A percentile compares a stretch with the other conserved stretches of the same genome.
Evolutionary conservation across 2,888 invertebrate species (phyloP).

Genomic region (Sicus ferrugineus): DNA sequence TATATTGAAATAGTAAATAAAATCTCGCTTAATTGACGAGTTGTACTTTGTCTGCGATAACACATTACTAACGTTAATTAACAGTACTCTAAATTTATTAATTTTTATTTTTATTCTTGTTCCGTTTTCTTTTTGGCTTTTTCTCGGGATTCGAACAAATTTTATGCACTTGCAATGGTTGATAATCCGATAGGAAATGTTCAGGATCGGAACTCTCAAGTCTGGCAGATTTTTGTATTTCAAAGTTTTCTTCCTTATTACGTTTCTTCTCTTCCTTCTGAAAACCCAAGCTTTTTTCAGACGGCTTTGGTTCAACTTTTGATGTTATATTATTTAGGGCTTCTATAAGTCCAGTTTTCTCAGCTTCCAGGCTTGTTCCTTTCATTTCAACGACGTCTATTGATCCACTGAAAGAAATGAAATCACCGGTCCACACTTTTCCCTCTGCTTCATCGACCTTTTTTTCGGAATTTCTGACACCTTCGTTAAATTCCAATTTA

Average conservation of each 20-base stretch:
- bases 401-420: constrained; percentile 47
- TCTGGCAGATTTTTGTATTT: constrained; percentile 15
- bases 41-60: too few species aligned
- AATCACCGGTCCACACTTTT: constrained; percentile 46
- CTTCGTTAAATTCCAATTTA: background rate
- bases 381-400: constrained; percentile 26
- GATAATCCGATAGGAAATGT: constrained; percentile 50
- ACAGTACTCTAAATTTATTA: too few species aligned
- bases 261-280: constrained; percentile 12
- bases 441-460: background rate
- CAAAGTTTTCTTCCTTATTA: constrained; percentile 20
- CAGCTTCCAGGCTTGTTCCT: constrained; percentile 37
- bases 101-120: constrained; percentile 27
- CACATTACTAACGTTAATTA: too few species aligned
- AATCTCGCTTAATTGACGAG: too few species aligned
- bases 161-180: constrained; percentile 48
- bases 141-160: constrained; percentile 54
- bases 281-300: background rate
- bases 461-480: background rate
- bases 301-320: background rate
- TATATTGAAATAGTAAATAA: too few species aligned
- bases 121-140: constrained; percentile 41
- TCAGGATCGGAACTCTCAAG: constrained; percentile 44
- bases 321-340: constrained; percentile 45
- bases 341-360: constrained; percentile 26